Conservation (phyloP, 2,888 invertebrate genomes). For the Euzophera pinguis region DNA sequence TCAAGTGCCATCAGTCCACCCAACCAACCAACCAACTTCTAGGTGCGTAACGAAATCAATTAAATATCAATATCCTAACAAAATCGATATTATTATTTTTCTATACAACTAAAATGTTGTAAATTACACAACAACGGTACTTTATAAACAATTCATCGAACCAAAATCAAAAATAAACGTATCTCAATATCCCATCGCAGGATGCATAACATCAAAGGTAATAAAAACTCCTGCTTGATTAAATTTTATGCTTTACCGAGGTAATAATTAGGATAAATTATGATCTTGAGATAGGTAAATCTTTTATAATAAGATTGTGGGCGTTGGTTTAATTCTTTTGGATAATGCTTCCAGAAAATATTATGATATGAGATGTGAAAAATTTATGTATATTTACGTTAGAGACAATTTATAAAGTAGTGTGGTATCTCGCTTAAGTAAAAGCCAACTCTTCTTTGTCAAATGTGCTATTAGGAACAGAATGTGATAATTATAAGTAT, state of each 20-base stretch:
- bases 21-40: too few species aligned
- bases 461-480: too few species aligned
- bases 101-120: not conserved
- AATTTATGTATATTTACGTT: too few species aligned
- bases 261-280: slow-evolving; percentile 49
- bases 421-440: too few species aligned
- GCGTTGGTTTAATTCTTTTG: not conserved
- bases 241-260: slow-evolving; percentile 52
- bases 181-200: slow-evolving; percentile 46
- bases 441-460: too few species aligned
- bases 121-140: not conserved
- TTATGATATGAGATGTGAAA: too few species aligned
- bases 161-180: slow-evolving; percentile 35
- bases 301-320: slow-evolving; percentile 28
- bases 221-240: slow-evolving; percentile 46
- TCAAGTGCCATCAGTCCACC: too few species aligned
- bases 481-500: too few species aligned
- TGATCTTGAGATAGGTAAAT: slow-evolving; percentile 35
- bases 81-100: not conserved
- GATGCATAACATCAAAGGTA: slow-evolving; percentile 25
- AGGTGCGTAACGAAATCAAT: too few species aligned
- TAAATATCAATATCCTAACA: too few species aligned
- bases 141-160: slow-evolving; percentile 20
- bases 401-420: too few species aligned
- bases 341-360: not conserved